These are phyloP conservation scores for Pogonophryne albipinna DNA, from an alignment of 2,797 vertebrate genomes.

Conservation along the genomic window DNA sequence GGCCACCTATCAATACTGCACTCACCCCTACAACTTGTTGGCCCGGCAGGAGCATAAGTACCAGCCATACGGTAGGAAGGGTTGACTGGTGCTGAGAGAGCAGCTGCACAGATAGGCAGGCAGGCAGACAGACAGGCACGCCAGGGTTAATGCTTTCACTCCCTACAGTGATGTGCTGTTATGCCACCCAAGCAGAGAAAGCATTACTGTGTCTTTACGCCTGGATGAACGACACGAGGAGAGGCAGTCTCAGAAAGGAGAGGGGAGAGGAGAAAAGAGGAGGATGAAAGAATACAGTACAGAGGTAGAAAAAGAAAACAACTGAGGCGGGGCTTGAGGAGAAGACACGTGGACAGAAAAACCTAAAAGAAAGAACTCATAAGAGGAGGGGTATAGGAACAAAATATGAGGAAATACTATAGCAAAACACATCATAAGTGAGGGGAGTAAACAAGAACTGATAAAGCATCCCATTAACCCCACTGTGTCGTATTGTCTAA, in stretches of 20 bases:
- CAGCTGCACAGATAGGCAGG: slow-evolving; percentile 59
- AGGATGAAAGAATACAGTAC: slow-evolving; percentile 56
- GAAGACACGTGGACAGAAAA: slow-evolving; percentile 37
- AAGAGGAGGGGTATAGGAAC: slow-evolving; percentile 12
- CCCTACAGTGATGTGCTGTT: slow-evolving; percentile 84
- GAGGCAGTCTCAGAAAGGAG: slow-evolving; percentile 62
- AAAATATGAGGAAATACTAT: slow-evolving; percentile 15
- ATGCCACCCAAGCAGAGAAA: slow-evolving; percentile 85
- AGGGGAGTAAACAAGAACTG: slow-evolving; percentile 45
- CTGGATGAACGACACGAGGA: slow-evolving; percentile 75
- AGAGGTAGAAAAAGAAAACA: slow-evolving; percentile 50
- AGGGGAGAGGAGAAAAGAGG: slow-evolving; percentile 51
- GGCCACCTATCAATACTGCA: slow-evolving; percentile 65
- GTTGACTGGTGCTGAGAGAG: slow-evolving; percentile 71
- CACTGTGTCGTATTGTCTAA: background rate
- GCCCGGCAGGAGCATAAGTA: slow-evolving; percentile 63
- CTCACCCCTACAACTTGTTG: slow-evolving; percentile 79
- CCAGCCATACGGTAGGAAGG: slow-evolving; percentile 63
- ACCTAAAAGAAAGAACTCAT: slow-evolving; percentile 22
- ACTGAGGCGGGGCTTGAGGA: slow-evolving; percentile 50
- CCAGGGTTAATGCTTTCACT: slow-evolving; percentile 81
- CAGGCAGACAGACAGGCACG: slow-evolving; percentile 62
- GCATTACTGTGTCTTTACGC: slow-evolving; percentile 85
- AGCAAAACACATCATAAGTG: slow-evolving; percentile 37
- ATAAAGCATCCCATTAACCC: slow-evolving; percentile 37